phyloP scores from a whole-genome alignment of 2,888 invertebrate genomes.

The Neocrepidodera transversa region DNA sequence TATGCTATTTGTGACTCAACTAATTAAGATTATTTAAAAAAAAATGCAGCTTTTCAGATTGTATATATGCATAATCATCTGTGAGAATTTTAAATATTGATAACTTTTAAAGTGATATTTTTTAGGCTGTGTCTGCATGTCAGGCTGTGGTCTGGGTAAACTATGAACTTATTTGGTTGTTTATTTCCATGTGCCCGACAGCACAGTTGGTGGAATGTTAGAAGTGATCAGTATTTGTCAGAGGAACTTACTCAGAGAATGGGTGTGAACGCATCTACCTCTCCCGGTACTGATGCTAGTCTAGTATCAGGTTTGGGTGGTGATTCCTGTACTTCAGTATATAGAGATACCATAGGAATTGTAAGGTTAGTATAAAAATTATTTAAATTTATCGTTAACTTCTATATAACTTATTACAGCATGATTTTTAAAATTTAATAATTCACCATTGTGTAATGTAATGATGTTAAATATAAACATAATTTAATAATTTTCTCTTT shows the following conservation, averaged over 20 bases:
- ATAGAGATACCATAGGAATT: slow-evolving; percentile 56
- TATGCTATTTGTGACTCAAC: background rate
- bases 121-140: slow-evolving; percentile 57
- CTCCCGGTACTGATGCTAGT: slow-evolving; percentile 51
- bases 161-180: slow-evolving; percentile 67
- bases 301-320: slow-evolving; percentile 43
- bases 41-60: background rate
- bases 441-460: no score
- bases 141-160: slow-evolving; percentile 66
- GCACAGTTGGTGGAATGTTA: slow-evolving; percentile 62
- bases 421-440: no score
- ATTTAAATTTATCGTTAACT: background rate
- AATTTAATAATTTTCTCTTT: no score
- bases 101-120: no score
- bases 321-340: slow-evolving; percentile 52
- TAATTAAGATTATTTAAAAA: background rate
- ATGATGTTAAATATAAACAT: no score
- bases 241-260: slow-evolving; percentile 59
- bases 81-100: no score
- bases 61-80: no score
- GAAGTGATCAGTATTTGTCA: slow-evolving; percentile 58
- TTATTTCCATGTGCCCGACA: slow-evolving; percentile 67
- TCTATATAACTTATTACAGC: background rate
- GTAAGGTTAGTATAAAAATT: slow-evolving; percentile 49
- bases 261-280: slow-evolving; percentile 60